Conservation (phyloP, 2,113 vertebrate species). For the Phoxinus phoxinus region DNA sequence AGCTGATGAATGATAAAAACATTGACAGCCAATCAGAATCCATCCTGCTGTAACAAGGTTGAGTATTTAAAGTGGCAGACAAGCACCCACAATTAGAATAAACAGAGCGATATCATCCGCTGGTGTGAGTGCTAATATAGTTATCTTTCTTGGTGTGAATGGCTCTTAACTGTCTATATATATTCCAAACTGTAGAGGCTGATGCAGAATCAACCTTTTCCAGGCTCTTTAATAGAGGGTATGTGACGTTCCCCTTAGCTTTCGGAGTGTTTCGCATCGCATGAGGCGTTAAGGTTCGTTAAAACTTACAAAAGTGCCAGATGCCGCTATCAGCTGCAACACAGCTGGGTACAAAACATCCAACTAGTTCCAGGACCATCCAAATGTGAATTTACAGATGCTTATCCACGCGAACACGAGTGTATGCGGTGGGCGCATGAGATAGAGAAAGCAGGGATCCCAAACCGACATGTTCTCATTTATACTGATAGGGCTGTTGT, state of each 20-base stretch:
- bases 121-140: no score
- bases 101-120: no score
- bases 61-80: no score
- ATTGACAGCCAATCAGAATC: no score
- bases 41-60: no score
- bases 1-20: no score
- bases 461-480: slow-evolving; percentile 32
- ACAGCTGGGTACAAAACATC: slow-evolving; percentile 31
- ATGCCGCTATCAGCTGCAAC: slow-evolving; percentile 40
- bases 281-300: slow-evolving; percentile 24
- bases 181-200: not conserved
- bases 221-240: not conserved
- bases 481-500: slow-evolving; percentile 37
- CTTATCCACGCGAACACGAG: slow-evolving; percentile 12
- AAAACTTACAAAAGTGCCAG: slow-evolving; percentile 31
- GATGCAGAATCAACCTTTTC: not conserved
- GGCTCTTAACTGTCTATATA: not conserved
- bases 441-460: slow-evolving; percentile 37
- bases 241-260: not conserved
- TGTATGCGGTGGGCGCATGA: not conserved
- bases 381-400: slow-evolving; percentile 48
- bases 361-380: slow-evolving; percentile 44
- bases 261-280: not conserved
- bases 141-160: no score
- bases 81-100: no score